phyloP scores from a whole-genome alignment of 2,113 vertebrate genomes.

The Takifugu bimaculatus region DNA sequence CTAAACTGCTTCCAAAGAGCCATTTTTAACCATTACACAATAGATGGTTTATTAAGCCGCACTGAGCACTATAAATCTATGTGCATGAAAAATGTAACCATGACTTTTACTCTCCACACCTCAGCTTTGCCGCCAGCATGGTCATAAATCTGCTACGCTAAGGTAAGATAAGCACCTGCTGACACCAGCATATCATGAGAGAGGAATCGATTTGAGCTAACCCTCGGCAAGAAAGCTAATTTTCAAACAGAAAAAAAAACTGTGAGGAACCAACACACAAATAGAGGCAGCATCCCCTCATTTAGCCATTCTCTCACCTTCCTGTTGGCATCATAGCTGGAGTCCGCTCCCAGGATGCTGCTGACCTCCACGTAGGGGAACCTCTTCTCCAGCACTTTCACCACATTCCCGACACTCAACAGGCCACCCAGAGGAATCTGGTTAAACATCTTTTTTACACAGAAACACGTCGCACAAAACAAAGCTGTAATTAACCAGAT shows the following conservation, averaged over 20 bases:
- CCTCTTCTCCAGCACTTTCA: constrained; percentile 87
- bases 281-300: background rate
- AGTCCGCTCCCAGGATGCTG: constrained; percentile 88
- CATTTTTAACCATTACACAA: no score
- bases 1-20: no score
- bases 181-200: background rate
- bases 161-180: background rate
- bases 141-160: background rate
- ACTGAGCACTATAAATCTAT: background rate
- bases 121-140: background rate
- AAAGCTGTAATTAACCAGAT: no score
- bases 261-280: no score
- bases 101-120: background rate
- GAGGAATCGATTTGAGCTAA: background rate
- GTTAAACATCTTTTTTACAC: constrained; percentile 82
- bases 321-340: constrained; percentile 88
- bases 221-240: background rate
- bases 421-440: constrained; percentile 79
- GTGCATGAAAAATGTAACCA: background rate
- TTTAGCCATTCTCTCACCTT: constrained; percentile 78
- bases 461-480: background rate
- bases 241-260: background rate
- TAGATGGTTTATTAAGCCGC: no score
- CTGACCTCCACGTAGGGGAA: constrained; percentile 89
- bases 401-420: constrained; percentile 85